Percentiles rank a stretch among this genome's conserved stretches.
Evolutionary conservation across 2,113 vertebrate species (phyloP).

Genomic region (Hydropotes inermis): DNA sequence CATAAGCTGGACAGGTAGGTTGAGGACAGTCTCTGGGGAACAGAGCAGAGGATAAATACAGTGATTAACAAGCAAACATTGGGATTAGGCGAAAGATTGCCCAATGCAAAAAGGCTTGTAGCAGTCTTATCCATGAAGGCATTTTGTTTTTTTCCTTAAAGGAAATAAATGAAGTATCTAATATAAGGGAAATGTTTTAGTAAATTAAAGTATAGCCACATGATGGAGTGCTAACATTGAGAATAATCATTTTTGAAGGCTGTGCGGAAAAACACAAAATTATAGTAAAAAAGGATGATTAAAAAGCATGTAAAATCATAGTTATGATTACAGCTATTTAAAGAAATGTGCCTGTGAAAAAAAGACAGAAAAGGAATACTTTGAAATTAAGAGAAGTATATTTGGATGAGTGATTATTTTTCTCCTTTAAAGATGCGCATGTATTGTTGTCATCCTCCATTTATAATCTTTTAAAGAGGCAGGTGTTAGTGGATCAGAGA

Average conservation of each 20-base stretch:
- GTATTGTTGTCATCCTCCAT: not conserved
- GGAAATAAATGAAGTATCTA: not conserved
- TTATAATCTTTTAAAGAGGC: not conserved
- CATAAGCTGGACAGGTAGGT: too few species aligned
- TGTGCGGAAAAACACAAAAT: not conserved
- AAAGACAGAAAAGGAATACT: not conserved
- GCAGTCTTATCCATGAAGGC: not conserved
- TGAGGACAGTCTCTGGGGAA: not conserved
- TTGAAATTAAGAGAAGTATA: not conserved
- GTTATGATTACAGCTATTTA: conserved; percentile 14
- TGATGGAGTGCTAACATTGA: not conserved
- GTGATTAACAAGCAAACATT: not conserved
- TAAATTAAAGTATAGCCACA: not conserved
- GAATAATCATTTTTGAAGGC: not conserved
- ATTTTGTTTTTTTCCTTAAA: not conserved
- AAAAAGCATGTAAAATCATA: not conserved
- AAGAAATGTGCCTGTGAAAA: not conserved
- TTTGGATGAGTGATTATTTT: not conserved
- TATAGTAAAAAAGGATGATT: not conserved
- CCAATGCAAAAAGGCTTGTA: not conserved
- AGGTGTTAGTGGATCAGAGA: not conserved
- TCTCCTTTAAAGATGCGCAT: not conserved
- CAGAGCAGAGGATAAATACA: not conserved
- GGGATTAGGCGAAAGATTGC: not conserved
- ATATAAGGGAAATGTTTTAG: not conserved